Conservation (phyloP, 2,888 invertebrate genomes). For the Branchipolynoe longqiensis region DNA sequence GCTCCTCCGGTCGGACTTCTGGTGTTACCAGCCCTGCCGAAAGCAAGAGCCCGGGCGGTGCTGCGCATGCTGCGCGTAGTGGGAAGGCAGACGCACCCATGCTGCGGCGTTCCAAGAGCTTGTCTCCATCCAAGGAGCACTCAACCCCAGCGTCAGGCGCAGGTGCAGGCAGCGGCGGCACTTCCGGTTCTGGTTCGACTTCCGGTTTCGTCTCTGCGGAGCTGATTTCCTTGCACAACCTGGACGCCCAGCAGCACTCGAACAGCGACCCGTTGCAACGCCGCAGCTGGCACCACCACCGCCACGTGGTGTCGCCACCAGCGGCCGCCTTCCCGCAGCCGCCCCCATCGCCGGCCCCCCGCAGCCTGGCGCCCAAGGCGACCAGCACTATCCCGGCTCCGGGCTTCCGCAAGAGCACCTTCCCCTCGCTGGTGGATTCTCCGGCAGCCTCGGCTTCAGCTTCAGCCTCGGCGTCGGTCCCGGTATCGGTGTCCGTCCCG, state of each 20-base stretch:
- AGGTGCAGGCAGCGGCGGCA: slow-evolving; percentile 67
- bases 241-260: neutral
- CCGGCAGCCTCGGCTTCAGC: neutral
- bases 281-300: slow-evolving; percentile 16
- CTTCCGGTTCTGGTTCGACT: slow-evolving; percentile 66
- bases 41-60: neutral
- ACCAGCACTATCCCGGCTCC: slow-evolving; percentile 36
- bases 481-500: neutral
- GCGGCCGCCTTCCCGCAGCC: neutral
- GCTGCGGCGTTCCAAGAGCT: slow-evolving; percentile 57
- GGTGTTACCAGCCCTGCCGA: slow-evolving; percentile 47
- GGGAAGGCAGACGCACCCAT: slow-evolving; percentile 29
- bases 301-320: neutral
- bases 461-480: neutral
- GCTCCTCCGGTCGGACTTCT: slow-evolving; percentile 20
- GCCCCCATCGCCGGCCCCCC: neutral
- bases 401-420: slow-evolving; percentile 48
- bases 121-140: slow-evolving; percentile 67
- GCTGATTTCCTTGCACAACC: neutral
- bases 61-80: neutral
- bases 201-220: slow-evolving; percentile 7
- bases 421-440: slow-evolving; percentile 23
- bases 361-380: slow-evolving; percentile 31
- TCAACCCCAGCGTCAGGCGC: slow-evolving; percentile 71
- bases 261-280: slow-evolving; percentile 35